Conservation (phyloP, 1,140 invertebrate species). For the Drosophila setifemur region DNA sequence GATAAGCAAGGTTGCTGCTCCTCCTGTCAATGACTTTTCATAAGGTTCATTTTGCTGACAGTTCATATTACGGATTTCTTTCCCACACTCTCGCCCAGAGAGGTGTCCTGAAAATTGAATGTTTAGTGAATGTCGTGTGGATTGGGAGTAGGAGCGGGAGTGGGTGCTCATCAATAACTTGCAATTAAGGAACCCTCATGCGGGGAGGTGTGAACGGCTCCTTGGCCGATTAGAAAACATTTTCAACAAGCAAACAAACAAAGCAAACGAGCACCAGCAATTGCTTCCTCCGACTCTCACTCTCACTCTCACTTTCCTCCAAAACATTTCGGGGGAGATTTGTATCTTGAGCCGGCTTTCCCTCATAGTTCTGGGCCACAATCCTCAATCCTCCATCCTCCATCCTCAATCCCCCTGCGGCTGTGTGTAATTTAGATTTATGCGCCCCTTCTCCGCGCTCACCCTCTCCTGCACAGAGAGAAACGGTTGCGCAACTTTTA, state of each 20-base stretch:
- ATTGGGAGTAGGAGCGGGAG: not conserved
- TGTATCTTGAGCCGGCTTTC: slow-evolving; percentile 53
- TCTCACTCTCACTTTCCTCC: slow-evolving; percentile 16
- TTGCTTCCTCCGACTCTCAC: too few relatives aligned
- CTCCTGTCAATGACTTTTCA: slow-evolving; percentile 68
- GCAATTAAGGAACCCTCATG: slow-evolving; percentile 54
- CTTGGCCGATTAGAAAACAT: slow-evolving; percentile 55
- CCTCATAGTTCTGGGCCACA: slow-evolving; percentile 34
- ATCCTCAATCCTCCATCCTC: too few relatives aligned
- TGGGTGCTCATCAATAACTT: slow-evolving; percentile 58
- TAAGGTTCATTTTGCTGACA: slow-evolving; percentile 58
- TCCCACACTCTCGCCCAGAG: slow-evolving; percentile 5
- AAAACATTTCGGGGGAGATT: slow-evolving; percentile 37
- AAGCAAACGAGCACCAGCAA: slow-evolving; percentile 38
- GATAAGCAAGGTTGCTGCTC: slow-evolving; percentile 1
- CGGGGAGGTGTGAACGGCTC: slow-evolving; percentile 36
- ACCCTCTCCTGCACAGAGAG: slow-evolving; percentile 6
- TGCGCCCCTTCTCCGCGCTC: slow-evolving; percentile 22
- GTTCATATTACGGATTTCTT: slow-evolving; percentile 48
- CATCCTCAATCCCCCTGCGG: slow-evolving; percentile 62
- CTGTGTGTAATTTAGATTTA: slow-evolving; percentile 74
- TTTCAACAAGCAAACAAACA: slow-evolving; percentile 49
- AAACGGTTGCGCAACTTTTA: too few relatives aligned
- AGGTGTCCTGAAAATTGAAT: slow-evolving; percentile 36
- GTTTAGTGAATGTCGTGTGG: slow-evolving; percentile 3